Base-by-base conservation (phyloP, 1,140 invertebrate genomes). In the Orius insidiosus region DNA sequence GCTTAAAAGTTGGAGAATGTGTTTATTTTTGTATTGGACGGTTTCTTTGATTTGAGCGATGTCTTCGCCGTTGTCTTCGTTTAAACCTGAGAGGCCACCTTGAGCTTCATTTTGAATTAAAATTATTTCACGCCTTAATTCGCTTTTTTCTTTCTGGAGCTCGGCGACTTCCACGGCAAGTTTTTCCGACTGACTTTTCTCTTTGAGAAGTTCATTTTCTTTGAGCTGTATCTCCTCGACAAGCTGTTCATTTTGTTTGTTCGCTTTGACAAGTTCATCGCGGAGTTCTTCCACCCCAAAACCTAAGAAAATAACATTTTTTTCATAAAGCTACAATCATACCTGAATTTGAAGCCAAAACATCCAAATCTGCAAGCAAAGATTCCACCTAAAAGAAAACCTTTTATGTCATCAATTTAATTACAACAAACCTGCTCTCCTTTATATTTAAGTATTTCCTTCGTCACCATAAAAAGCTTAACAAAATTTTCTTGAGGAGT, bases 371-470 rank as follows among this genome's bases (percentile, higher is more conserved):
- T 34, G 63, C 53, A 7, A 68, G 50, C 18, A 71, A 54, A n/a
- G 65, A 62, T 50, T 69, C 64, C 4, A 69, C 65, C 65, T 69
- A 41, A 38, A 51, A 30, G 3, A 36, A 48, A 16, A 50, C 5
- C 32, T 24, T 43, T 31, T 30, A 48, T 44, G 18, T 30, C 9
- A 36, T 9, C 35, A 4, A 36, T 36, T 10, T 4, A 36, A 15
- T 4, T 11, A 5, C 9, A 11, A 36, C 15, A 51, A 62, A 76
- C 74, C 67, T 77, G 73, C 59, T 75, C 73, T 49, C 65, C 70
- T 62, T 75, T 77, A 54, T 68, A 72, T 56, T 73, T 73, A 30
- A 77, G 56, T 52, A 76, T 68, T 63, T 75, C 73, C 58, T 76
- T 73, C 2, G 70, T 61, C 3, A 76, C 51, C 55, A 64, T 64